Evolutionary conservation across 2,797 vertebrate species (phyloP).

Genomic region (Mus minutoides): DNA sequence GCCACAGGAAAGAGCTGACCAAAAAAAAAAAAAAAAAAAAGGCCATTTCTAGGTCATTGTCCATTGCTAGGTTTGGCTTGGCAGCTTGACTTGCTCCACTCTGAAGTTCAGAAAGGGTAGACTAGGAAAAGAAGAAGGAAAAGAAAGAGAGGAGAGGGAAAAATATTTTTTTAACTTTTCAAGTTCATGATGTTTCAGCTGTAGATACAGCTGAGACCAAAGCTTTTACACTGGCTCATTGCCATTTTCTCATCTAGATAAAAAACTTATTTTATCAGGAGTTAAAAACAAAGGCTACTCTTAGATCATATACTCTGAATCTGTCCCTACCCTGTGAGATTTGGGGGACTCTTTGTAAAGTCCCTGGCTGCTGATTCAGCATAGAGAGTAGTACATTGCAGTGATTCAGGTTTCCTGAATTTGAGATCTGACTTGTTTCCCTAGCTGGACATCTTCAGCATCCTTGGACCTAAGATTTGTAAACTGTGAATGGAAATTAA

Average conservation of each 20-base stretch:
- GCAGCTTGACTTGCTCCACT: not conserved
- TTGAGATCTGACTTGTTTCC: not conserved
- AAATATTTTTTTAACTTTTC: not conserved
- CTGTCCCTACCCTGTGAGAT: not conserved
- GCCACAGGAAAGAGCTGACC: not conserved
- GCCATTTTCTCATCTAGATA: not conserved
- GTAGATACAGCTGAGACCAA: not conserved
- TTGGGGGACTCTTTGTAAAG: not conserved
- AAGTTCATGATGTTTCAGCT: constrained; percentile 45
- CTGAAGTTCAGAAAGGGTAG: not conserved
- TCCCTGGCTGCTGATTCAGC: not conserved
- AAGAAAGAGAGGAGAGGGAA: not conserved
- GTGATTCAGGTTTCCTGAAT: not conserved
- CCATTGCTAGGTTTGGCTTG: not conserved
- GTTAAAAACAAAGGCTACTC: not conserved
- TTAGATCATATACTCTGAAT: not conserved
- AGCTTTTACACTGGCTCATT: not conserved
- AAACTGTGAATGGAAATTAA: not conserved
- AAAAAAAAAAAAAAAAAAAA: not conserved
- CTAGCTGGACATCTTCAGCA: not conserved
- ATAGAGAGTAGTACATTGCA: not conserved
- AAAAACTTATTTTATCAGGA: not conserved
- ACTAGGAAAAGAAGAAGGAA: not conserved
- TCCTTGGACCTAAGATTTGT: not conserved
- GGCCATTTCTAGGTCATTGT: not conserved